phyloP scores from a whole-genome alignment of 1,140 invertebrate species.

The Bradynema listronoti region DNA sequence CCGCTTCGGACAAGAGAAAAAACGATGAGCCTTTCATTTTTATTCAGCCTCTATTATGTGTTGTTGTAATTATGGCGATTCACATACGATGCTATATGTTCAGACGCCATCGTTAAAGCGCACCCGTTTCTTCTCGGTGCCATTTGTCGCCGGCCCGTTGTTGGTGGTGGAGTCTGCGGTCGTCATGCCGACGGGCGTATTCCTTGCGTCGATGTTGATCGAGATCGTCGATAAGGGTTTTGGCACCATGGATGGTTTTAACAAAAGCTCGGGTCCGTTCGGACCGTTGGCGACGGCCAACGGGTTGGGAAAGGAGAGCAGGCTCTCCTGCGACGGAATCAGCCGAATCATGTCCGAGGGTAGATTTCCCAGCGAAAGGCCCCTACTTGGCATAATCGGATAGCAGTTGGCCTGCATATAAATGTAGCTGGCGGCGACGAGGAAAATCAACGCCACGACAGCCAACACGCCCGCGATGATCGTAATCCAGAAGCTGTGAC shows the following conservation, averaged over 20 bases:
- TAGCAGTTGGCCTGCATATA: slow-evolving; percentile 43
- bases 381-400: slow-evolving; percentile 13
- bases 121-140: slow-evolving; percentile 39
- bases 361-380: slow-evolving; percentile 19
- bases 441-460: slow-evolving; percentile 28
- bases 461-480: slow-evolving; percentile 39
- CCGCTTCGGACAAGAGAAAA: no score
- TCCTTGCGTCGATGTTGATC: slow-evolving; percentile 13
- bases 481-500: slow-evolving; percentile 32
- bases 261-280: slow-evolving; percentile 1
- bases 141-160: background rate
- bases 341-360: slow-evolving; percentile 37
- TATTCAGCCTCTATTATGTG: no score
- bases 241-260: slow-evolving; percentile 15
- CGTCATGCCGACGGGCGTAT: background rate
- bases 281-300: slow-evolving; percentile 12
- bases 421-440: slow-evolving; percentile 31
- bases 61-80: no score
- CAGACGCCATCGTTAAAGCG: slow-evolving; percentile 35
- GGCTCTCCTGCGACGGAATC: slow-evolving; percentile 40
- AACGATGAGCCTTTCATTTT: no score
- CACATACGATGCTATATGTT: no score
- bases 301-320: slow-evolving; percentile 40
- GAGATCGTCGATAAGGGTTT: slow-evolving; percentile 11
- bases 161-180: slow-evolving; percentile 2